Conservation (phyloP, 2,113 vertebrate species). For the Corythornis cristatus region DNA sequence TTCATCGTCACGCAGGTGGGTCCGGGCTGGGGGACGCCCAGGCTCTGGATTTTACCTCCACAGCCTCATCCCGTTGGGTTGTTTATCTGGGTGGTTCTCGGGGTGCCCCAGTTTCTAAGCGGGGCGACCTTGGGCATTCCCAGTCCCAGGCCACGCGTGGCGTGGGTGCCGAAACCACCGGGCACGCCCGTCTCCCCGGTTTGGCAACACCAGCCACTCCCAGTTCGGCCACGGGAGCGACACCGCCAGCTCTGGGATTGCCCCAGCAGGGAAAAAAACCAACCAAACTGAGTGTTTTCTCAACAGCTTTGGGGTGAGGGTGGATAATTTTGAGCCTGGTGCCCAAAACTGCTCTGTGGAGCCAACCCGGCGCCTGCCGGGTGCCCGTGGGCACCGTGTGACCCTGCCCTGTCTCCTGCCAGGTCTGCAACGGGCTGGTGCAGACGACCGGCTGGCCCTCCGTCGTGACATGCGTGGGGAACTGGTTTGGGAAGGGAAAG, state of each 20-base stretch:
- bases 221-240: accelerated
- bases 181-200: accelerated
- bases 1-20: conserved; percentile 90
- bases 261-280: background rate
- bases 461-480: conserved; percentile 91
- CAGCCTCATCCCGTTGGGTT: accelerated
- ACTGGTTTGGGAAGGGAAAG: conserved; percentile 99
- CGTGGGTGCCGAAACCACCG: background rate
- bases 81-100: background rate
- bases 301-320: background rate
- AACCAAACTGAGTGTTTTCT: background rate
- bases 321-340: accelerated
- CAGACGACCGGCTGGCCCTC: conserved; percentile 97
- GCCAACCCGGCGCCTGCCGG: accelerated
- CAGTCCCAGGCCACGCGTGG: background rate
- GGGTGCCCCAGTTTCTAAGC: background rate
- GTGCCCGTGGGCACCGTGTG: accelerated
- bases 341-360: accelerated
- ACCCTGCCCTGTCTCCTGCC: background rate
- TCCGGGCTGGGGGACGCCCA: background rate
- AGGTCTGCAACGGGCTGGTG: conserved; percentile 91
- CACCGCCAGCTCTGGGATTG: background rate
- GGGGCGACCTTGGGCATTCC: accelerated
- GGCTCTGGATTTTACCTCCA: accelerated
- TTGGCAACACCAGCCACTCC: conserved; percentile 15